Percentiles rank a stretch among this genome's conserved stretches.
Evolutionary conservation across 2,888 invertebrate genomes (phyloP).

Genomic region (Platycheirus albimanus): DNA sequence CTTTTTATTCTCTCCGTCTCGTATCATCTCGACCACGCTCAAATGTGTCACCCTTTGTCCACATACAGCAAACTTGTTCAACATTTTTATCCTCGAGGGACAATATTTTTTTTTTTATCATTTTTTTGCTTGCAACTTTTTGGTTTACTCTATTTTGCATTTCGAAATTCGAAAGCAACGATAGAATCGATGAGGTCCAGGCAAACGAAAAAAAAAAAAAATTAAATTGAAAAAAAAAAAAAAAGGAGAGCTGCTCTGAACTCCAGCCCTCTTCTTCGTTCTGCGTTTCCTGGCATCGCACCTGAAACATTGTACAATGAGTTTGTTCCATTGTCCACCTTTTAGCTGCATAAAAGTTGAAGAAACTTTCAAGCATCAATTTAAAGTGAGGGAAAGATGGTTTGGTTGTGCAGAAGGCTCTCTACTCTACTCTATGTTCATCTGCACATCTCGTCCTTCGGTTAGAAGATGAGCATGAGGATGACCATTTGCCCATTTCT

Average conservation of each 20-base stretch:
- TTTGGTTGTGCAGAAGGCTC: slow-evolving; percentile 14
- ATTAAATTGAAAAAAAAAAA: slow-evolving; percentile 53
- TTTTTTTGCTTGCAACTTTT: slow-evolving; percentile 21
- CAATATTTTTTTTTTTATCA: slow-evolving; percentile 12
- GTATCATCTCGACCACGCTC: slow-evolving; percentile 29
- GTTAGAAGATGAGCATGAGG: slow-evolving; percentile 8
- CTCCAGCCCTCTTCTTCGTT: slow-evolving; percentile 41
- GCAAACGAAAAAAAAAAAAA: slow-evolving; percentile 35
- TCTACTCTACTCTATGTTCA: background rate
- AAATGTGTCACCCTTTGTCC: slow-evolving; percentile 63
- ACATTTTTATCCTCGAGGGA: slow-evolving; percentile 71
- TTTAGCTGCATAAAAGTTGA: slow-evolving; percentile 73
- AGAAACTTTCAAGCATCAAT: slow-evolving; percentile 73
- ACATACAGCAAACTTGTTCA: slow-evolving; percentile 65
- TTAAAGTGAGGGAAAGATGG: slow-evolving; percentile 32
- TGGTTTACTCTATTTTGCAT: slow-evolving; percentile 63
- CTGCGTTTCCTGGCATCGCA: slow-evolving; percentile 49
- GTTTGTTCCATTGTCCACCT: slow-evolving; percentile 71
- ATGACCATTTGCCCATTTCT: slow-evolving; percentile 61
- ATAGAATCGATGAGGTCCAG: slow-evolving; percentile 70
- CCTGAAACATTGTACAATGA: slow-evolving; percentile 70
- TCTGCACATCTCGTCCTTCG: background rate
- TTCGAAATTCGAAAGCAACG: slow-evolving; percentile 71
- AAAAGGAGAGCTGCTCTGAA: slow-evolving; percentile 49
- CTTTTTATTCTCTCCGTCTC: slow-evolving; percentile 31